A percentile compares a stretch with the other conserved stretches of the same genome.
phyloP scores from a whole-genome alignment of 1,140 invertebrate species.

The Formica selysi region DNA sequence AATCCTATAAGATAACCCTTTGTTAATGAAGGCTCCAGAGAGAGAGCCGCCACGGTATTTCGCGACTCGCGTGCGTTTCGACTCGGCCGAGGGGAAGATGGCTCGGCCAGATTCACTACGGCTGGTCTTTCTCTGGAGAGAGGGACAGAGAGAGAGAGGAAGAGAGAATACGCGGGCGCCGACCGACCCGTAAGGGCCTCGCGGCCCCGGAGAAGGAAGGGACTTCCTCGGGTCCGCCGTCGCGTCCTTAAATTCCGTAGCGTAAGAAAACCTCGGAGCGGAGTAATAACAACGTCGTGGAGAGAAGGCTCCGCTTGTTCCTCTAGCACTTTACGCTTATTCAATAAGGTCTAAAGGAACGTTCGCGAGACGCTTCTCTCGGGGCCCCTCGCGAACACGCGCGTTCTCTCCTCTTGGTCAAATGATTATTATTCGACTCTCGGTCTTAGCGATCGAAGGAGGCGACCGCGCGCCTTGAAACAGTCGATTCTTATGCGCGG shows the following conservation, averaged over 20 bases:
- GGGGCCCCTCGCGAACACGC: conserved; percentile 4
- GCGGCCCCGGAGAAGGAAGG: conserved; percentile 37
- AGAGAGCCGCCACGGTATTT: conserved; percentile 57
- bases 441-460: conserved; percentile 22
- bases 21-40: conserved; percentile 72
- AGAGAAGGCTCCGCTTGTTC: conserved; percentile 45
- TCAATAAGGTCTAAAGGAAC: conserved; percentile 61
- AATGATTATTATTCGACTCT: conserved; percentile 58
- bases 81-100: conserved; percentile 65
- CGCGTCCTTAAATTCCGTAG: conserved; percentile 67
- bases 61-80: conserved; percentile 74
- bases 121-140: conserved; percentile 38
- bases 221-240: conserved; percentile 61
- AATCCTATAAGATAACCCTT: conserved; percentile 75
- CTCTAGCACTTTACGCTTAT: conserved; percentile 66
- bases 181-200: conserved; percentile 20
- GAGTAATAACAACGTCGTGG: conserved; percentile 63
- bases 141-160: background rate
- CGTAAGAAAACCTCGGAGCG: conserved; percentile 62
- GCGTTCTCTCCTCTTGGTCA: conserved; percentile 11
- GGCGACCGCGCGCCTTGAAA: conserved; percentile 26
- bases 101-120: conserved; percentile 67
- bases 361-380: background rate
- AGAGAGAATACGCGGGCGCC: conserved; percentile 23
- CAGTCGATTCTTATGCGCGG: conserved; percentile 42